Evolutionary conservation across 2,888 invertebrate species (phyloP), one percentile per base, ranked within the genome.

Genomic region (Ligdia adustata): DNA sequence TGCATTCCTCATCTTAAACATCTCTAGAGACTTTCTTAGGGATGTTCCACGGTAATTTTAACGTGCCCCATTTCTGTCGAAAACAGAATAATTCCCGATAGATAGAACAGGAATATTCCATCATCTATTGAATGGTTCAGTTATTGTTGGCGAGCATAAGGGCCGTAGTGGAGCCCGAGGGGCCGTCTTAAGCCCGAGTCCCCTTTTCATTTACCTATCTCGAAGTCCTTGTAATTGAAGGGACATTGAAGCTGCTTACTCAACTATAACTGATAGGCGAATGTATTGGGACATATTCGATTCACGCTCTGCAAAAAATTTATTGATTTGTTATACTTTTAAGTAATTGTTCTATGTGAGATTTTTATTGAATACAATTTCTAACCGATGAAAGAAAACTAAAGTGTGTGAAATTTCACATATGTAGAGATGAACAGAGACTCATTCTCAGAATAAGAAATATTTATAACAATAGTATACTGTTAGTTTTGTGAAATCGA

Each of bases 151-250:
- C 68, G 67, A 68, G 71, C 75, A 70, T 70, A 78, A 75, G 77
- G 76, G 67, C 75, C 74, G 74, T 22, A 15, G 37, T 69, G 75
- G 71, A 68, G 69, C 77, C 81, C 75, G 71, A 55, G 56, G 72
- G 72, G 75, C 65, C 72, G 67, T 69, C 81, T 79, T 77, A 78
- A 79, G 81, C 75, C 80, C 77, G 72, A 67, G 66, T 64, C 72
- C 72, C 75, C 79, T 79, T 78, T 83, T 83, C 82, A 83, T 80
- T 76, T 80, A 76, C 73, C 76, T 79, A 82, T 80, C 80, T 81
- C 72, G 72, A 45, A 37, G 48, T 48, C 42, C 48, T 68, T 69
- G 73, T 87, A 84, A 86, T 85, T 87, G 84, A 83, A 85, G 75
- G 70, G 75, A 79, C 82, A 80, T 83, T 82, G 78, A 82, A 60